Conservation (phyloP, 2,888 invertebrate genomes). For the Poecilobothrus nobilitatus region DNA sequence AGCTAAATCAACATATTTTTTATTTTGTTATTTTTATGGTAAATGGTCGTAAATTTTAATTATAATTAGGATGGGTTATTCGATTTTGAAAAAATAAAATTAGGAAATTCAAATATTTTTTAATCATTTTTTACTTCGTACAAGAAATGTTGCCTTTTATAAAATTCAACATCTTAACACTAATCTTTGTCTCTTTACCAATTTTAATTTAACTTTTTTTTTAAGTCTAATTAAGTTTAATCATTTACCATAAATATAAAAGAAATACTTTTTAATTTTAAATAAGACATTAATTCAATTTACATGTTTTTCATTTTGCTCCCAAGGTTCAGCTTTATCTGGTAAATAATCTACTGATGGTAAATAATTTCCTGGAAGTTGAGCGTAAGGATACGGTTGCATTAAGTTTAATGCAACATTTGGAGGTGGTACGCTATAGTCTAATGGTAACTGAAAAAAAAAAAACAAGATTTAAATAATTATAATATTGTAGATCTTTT, state of each 20-base stretch:
- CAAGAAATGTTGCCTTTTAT: not conserved
- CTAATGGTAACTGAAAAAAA: constrained; percentile 31
- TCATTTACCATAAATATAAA: not conserved
- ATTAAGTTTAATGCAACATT: constrained; percentile 38
- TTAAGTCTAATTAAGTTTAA: not conserved
- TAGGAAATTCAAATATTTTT: too few relatives aligned
- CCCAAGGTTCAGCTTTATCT: constrained; percentile 42
- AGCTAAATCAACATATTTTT: too few relatives aligned
- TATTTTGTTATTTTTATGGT: too few relatives aligned
- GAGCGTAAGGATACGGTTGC: constrained; percentile 39
- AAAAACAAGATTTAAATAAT: not conserved
- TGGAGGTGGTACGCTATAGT: constrained; percentile 38
- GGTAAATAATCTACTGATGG: constrained; percentile 20
- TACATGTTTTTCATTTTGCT: constrained; percentile 44
- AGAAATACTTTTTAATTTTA: not conserved
- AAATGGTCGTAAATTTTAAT: too few relatives aligned
- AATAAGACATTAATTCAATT: constrained; percentile 24
- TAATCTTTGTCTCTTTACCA: too few relatives aligned
- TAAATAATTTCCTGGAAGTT: constrained; percentile 32
- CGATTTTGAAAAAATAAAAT: too few relatives aligned
- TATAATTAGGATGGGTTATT: too few relatives aligned
- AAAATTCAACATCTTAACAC: too few relatives aligned
- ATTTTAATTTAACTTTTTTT: too few relatives aligned
- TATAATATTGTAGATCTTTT: too few relatives aligned
- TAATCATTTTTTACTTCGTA: too few relatives aligned